Conservation (phyloP, 2,113 vertebrate species). For the Antechinus stuartii region DNA sequence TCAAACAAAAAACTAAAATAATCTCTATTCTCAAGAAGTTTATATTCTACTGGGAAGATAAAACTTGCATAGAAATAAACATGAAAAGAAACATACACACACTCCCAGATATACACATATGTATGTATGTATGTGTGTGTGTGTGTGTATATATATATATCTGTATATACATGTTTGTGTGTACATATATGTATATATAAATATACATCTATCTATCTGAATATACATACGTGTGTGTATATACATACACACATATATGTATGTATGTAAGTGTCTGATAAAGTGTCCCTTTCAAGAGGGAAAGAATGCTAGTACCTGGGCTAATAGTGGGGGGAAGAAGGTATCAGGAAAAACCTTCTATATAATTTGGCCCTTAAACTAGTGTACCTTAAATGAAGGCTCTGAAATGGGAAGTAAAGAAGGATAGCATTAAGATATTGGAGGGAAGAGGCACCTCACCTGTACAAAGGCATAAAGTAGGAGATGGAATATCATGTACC, state of each 20-base stretch:
- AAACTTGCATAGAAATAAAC: not conserved
- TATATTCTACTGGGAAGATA: not conserved
- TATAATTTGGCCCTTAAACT: not conserved
- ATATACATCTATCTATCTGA: not conserved
- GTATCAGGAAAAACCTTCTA: not conserved
- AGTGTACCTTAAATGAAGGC: not conserved
- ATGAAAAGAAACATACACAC: not conserved
- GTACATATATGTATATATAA: not conserved
- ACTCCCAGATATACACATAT: not conserved
- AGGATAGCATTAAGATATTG: not conserved
- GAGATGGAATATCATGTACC: not conserved
- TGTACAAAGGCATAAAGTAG: not conserved
- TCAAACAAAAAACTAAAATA: not conserved
- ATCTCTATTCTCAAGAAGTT: not conserved
- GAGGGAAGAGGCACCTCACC: not conserved
- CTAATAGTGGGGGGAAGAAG: no score
- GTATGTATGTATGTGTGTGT: not conserved
- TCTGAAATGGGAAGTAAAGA: not conserved
- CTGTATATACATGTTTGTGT: not conserved
- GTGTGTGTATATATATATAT: not conserved
- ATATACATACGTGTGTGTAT: not conserved
- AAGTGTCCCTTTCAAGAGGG: not conserved
- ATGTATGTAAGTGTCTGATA: not conserved
- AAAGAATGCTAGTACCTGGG: not conserved
- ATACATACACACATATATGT: not conserved